phyloP scores from a whole-genome alignment of 2,888 invertebrate genomes.

The Gandaritis pyraliata region DNA sequence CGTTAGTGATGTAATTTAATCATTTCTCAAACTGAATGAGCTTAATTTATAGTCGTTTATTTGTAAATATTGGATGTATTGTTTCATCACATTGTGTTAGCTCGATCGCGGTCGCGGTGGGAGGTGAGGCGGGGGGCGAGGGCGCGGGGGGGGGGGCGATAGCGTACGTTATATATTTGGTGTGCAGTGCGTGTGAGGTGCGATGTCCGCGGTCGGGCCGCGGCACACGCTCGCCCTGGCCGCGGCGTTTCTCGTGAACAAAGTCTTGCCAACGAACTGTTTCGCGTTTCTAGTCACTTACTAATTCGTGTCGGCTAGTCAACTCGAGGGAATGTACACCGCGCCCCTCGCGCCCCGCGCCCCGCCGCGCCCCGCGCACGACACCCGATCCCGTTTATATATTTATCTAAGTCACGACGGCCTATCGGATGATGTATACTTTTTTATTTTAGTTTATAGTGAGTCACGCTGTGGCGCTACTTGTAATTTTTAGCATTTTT shows the following conservation, averaged over 20 bases:
- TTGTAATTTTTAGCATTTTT: constrained; percentile 76
- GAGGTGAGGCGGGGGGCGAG: constrained; percentile 33
- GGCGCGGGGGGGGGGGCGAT: constrained; percentile 22
- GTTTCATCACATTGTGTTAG: constrained; percentile 40
- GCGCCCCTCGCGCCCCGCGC: constrained; percentile 39
- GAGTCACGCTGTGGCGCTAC: constrained; percentile 59
- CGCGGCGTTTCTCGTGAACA: constrained; percentile 41
- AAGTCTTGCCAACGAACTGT: constrained; percentile 77
- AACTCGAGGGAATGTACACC: constrained; percentile 51
- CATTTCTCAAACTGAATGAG: constrained; percentile 71
- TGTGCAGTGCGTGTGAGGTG: constrained; percentile 62
- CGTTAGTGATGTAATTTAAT: constrained; percentile 70
- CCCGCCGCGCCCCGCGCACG: constrained; percentile 12
- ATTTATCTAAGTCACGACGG: constrained; percentile 75
- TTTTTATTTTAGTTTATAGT: constrained; percentile 64
- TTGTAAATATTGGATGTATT: constrained; percentile 81
- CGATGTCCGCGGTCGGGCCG: constrained; percentile 49
- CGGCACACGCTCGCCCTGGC: constrained; percentile 49
- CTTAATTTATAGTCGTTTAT: constrained; percentile 76
- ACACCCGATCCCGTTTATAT: constrained; percentile 32
- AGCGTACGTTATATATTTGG: constrained; percentile 57
- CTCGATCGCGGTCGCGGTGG: constrained; percentile 54
- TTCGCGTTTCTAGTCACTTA: constrained; percentile 80
- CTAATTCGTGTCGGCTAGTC: constrained; percentile 81
- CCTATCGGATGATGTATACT: constrained; percentile 70